Conservation (phyloP, 2,797 vertebrate species). For the Loriculus beryllinus region DNA sequence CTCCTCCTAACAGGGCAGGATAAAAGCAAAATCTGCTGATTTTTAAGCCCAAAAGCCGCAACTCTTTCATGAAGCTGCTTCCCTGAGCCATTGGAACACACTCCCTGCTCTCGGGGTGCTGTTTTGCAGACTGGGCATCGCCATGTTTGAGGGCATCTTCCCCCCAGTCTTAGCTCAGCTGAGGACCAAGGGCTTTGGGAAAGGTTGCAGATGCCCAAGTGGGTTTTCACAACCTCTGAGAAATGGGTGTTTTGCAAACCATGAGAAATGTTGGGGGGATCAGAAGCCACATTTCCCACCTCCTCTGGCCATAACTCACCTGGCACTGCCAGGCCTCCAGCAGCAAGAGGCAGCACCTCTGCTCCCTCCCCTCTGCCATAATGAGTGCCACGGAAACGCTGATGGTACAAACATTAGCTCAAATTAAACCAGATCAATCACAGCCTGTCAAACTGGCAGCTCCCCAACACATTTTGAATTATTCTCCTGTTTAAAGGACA, state of each 20-base stretch:
- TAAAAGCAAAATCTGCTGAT: not conserved
- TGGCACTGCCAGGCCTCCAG: not conserved
- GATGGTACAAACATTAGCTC: not conserved
- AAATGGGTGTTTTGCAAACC: not conserved
- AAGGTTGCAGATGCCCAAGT: not conserved
- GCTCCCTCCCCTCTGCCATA: not conserved
- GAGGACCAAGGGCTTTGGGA: not conserved
- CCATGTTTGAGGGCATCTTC: not conserved
- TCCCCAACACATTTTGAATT: not conserved
- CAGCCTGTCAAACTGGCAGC: not conserved
- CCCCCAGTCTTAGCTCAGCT: not conserved
- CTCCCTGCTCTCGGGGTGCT: rapidly evolving
- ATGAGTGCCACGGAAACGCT: rapidly evolving
- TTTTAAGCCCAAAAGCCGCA: not conserved
- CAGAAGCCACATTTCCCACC: not conserved
- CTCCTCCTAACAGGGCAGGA: not conserved
- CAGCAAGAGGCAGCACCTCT: not conserved
- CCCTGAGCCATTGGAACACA: rapidly evolving
- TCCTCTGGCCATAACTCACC: not conserved
- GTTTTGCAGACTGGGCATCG: not conserved
- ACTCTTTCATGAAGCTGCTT: not conserved
- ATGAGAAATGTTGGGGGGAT: rapidly evolving
- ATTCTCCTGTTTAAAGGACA: not conserved
- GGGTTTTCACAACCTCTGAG: not conserved
- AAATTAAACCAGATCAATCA: not conserved